phyloP scores from a whole-genome alignment of 2,113 vertebrate species.

The Vimba vimba region DNA sequence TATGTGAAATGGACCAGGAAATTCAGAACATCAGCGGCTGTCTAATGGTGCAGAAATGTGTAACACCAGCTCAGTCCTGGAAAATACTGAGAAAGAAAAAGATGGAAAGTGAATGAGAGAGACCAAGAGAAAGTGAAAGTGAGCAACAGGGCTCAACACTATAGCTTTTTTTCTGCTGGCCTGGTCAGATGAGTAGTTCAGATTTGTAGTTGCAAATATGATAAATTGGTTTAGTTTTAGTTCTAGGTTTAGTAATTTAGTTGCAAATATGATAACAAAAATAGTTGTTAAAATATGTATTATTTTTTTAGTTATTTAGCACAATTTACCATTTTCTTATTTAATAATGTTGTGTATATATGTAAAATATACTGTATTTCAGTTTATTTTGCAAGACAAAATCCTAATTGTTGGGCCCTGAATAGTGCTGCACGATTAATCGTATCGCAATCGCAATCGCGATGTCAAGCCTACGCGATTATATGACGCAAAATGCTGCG shows the following conservation, averaged over 20 bases:
- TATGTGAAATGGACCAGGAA: conserved; percentile 25
- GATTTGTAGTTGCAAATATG: background rate
- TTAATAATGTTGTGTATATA: background rate
- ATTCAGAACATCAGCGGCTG: conserved; percentile 10
- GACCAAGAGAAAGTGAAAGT: background rate
- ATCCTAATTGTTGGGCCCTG: background rate
- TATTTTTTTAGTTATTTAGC: background rate
- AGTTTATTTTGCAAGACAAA: background rate
- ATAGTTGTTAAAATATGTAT: background rate
- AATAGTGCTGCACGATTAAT: too few species aligned
- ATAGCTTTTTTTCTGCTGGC: background rate
- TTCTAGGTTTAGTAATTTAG: background rate
- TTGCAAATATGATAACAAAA: background rate
- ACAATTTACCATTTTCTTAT: background rate
- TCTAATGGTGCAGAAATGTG: conserved; percentile 29
- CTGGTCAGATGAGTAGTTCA: background rate
- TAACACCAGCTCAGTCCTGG: background rate
- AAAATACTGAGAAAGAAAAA: background rate
- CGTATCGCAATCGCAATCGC: too few species aligned
- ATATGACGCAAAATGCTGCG: too few species aligned
- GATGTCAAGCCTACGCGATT: too few species aligned
- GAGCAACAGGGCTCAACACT: background rate
- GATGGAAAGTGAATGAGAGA: background rate
- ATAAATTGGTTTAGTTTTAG: background rate
- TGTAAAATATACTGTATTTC: background rate